These are phyloP conservation scores for Penaeus japonicus DNA, from an alignment of 1,140 invertebrate genomes.

Conservation along the genomic window DNA sequence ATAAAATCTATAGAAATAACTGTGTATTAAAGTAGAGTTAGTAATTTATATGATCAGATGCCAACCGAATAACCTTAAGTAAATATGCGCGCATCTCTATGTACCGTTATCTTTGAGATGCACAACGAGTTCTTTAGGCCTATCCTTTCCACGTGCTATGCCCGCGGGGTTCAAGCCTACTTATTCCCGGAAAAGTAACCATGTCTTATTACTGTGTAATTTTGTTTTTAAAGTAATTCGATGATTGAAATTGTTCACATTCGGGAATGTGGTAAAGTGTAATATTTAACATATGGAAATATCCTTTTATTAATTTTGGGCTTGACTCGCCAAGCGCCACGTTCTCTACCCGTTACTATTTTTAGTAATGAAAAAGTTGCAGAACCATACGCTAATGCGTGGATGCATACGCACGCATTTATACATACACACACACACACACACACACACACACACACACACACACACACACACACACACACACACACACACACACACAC, in stretches of 20 bases:
- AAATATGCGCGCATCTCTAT: background rate
- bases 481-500: too few relatives aligned
- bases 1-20: background rate
- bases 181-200: background rate
- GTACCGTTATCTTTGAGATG: background rate
- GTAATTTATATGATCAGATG: too few relatives aligned
- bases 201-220: background rate
- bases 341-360: background rate
- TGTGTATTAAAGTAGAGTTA: too few relatives aligned
- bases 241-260: background rate
- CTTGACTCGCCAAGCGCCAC: background rate
- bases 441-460: background rate
- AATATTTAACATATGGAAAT: too few relatives aligned
- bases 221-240: background rate
- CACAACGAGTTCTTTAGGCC: background rate
- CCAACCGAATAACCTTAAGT: too few relatives aligned
- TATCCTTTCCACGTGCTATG: conserved; percentile 24
- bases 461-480: background rate
- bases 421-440: too few relatives aligned
- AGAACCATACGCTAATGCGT: background rate
- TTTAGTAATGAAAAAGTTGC: background rate
- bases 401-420: too few relatives aligned
- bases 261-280: background rate
- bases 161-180: background rate
- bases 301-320: background rate